Evolutionary conservation across 2,888 invertebrate species (phyloP).

Genomic region (Ecdyonurus torrentis): DNA sequence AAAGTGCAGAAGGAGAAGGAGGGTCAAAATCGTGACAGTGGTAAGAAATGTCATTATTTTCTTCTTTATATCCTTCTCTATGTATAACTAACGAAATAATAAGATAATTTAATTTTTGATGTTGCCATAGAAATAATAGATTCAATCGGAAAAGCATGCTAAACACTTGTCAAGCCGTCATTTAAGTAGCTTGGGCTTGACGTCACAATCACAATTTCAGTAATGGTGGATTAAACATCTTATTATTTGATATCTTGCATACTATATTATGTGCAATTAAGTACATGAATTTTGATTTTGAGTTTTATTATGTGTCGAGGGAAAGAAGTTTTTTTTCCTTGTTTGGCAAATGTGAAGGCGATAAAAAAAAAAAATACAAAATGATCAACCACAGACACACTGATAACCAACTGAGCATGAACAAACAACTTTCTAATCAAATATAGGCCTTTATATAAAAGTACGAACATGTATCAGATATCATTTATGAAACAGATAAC

Average conservation of each 20-base stretch:
- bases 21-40: neutral
- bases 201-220: neutral
- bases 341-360: too few relatives aligned
- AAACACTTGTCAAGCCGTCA: neutral
- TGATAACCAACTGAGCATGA: neutral
- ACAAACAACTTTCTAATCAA: neutral
- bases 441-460: too few relatives aligned
- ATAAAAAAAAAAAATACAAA: too few relatives aligned
- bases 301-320: too few relatives aligned
- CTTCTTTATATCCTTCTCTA: neutral
- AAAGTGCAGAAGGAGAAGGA: neutral
- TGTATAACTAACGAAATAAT: neutral
- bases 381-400: too few relatives aligned
- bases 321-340: too few relatives aligned
- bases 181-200: neutral
- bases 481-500: neutral
- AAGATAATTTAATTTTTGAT: too few relatives aligned
- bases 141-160: too few relatives aligned
- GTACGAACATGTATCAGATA: neutral
- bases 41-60: neutral
- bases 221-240: neutral
- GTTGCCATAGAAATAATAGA: too few relatives aligned
- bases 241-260: too few relatives aligned
- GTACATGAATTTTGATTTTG: too few relatives aligned
- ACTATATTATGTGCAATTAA: too few relatives aligned